These are phyloP conservation scores for Cheirogaleus major DNA, from an alignment of 2,797 vertebrate genomes.

Conservation along the genomic window DNA sequence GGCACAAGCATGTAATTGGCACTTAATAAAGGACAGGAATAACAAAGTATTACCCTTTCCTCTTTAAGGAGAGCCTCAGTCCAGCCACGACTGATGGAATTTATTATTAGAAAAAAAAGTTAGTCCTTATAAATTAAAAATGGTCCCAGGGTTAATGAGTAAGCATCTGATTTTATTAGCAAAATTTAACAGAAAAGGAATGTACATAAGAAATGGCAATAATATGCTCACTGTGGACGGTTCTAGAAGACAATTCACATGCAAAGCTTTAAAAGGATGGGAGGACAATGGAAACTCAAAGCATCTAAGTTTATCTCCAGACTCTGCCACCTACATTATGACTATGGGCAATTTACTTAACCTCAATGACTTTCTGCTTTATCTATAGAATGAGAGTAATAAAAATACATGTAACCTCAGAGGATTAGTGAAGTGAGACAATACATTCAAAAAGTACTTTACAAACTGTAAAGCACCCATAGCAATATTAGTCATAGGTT, in stretches of 20 bases:
- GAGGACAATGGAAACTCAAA: background rate
- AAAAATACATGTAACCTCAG: background rate
- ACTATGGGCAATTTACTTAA: constrained; percentile 36
- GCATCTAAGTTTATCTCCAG: background rate
- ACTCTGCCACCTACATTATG: background rate
- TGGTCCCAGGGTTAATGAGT: constrained; percentile 48
- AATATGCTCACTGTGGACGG: constrained; percentile 18
- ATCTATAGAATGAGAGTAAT: background rate
- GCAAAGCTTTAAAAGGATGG: constrained; percentile 37
- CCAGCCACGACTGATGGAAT: constrained; percentile 60
- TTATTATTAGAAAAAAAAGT: constrained; percentile 66
- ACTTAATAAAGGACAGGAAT: constrained; percentile 59
- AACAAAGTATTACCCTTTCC: constrained; percentile 61
- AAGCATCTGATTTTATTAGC: constrained; percentile 45
- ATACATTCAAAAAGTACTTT: background rate
- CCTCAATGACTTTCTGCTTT: background rate
- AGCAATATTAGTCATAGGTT: background rate
- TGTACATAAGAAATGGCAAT: background rate
- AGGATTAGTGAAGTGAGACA: background rate
- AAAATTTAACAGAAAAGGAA: constrained; percentile 42
- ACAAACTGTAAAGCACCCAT: background rate
- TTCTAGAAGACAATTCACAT: constrained; percentile 38
- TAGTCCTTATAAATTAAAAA: constrained; percentile 67
- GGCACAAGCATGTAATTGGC: constrained; percentile 41
- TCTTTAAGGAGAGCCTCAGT: constrained; percentile 64